Evolutionary conservation across 2,113 vertebrate species (phyloP).

Genomic region (Gulo gulo): DNA sequence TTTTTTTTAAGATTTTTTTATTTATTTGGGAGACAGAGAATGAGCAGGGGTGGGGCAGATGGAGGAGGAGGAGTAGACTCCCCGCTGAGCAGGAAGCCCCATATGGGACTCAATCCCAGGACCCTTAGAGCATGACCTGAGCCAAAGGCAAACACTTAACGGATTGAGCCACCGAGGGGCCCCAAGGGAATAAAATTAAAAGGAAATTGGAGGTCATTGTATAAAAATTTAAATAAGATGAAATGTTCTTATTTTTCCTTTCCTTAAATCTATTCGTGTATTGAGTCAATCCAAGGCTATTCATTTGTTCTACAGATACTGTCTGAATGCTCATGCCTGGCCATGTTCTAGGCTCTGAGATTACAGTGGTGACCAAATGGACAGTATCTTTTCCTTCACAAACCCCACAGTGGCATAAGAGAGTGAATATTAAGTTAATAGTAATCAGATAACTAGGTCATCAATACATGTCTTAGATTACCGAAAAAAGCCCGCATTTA

Average conservation of each 20-base stretch:
- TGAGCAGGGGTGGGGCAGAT: not conserved
- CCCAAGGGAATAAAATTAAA: not conserved
- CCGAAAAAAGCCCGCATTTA: not conserved
- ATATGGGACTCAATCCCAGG: not conserved
- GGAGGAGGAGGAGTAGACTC: not conserved
- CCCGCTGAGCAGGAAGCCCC: no score
- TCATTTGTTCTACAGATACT: not conserved
- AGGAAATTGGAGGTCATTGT: not conserved
- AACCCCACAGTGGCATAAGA: not conserved
- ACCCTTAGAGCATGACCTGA: not conserved
- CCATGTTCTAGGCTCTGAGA: not conserved
- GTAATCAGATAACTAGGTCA: not conserved
- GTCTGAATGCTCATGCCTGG: not conserved
- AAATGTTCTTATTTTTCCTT: not conserved
- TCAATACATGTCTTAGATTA: not conserved
- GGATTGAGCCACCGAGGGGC: not conserved
- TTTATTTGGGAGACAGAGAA: not conserved
- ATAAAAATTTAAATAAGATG: not conserved
- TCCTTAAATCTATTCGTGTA: not conserved
- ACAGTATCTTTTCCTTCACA: not conserved
- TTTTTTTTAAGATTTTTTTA: not conserved
- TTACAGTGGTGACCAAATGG: not conserved
- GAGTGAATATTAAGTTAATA: not conserved
- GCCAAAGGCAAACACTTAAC: not conserved
- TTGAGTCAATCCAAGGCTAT: not conserved